phyloP scores from a whole-genome alignment of 2,797 vertebrate species.

The Micropoecilia bifurca region DNA sequence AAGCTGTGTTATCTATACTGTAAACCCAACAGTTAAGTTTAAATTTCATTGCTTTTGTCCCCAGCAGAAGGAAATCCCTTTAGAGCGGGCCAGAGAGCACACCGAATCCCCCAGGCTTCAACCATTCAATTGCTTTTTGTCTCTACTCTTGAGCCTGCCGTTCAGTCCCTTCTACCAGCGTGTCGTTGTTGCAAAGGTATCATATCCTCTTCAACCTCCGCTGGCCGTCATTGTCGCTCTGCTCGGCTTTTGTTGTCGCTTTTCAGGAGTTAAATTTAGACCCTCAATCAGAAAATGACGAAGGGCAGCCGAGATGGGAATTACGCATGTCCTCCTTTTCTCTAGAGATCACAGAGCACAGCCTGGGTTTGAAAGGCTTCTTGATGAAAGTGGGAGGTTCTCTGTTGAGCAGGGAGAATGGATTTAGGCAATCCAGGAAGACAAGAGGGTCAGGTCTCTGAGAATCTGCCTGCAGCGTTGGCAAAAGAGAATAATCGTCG shows the following conservation, averaged over 20 bases:
- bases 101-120: slow-evolving; percentile 16
- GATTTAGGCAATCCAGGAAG: slow-evolving; percentile 26
- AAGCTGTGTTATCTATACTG: background rate
- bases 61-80: slow-evolving; percentile 3
- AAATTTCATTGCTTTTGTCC: slow-evolving; percentile 25
- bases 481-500: background rate
- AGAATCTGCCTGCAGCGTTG: slow-evolving; percentile 10
- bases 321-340: background rate
- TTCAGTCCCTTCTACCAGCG: slow-evolving; percentile 9
- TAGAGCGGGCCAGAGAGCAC: slow-evolving; percentile 11
- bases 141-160: slow-evolving; percentile 13
- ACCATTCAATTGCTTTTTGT: slow-evolving; percentile 43
- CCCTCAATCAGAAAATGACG: slow-evolving; percentile 60
- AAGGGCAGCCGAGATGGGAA: slow-evolving; percentile 42
- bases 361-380: slow-evolving; percentile 21
- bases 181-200: slow-evolving; percentile 51
- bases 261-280: slow-evolving; percentile 59
- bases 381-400: slow-evolving; percentile 33
- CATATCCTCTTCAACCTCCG: slow-evolving; percentile 54
- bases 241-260: slow-evolving; percentile 24
- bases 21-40: slow-evolving; percentile 17
- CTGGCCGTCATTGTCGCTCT: slow-evolving; percentile 54
- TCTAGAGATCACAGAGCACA: slow-evolving; percentile 18
- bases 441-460: slow-evolving; percentile 14
- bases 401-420: slow-evolving; percentile 22